Evolutionary conservation across 2,113 vertebrate genomes (phyloP).

Genomic region (Zosterops hypoxanthus): DNA sequence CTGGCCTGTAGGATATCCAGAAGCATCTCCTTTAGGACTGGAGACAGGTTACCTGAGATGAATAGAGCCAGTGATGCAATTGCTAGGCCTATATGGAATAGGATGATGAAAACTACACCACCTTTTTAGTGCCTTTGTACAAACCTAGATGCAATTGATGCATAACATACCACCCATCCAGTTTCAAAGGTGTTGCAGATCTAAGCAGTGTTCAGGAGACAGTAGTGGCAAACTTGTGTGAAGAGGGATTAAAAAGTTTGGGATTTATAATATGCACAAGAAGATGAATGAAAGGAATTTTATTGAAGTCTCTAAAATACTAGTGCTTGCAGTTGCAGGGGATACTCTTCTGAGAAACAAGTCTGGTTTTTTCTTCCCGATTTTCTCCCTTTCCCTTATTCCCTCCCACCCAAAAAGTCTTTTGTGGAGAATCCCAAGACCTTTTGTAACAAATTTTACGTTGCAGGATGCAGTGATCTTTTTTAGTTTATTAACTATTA

Average conservation of each 20-base stretch:
- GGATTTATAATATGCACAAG: neutral
- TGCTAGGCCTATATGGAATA: neutral
- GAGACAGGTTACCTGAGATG: neutral
- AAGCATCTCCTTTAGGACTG: neutral
- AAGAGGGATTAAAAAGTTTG: neutral
- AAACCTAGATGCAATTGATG: neutral
- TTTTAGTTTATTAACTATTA: neutral
- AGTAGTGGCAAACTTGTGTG: neutral
- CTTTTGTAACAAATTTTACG: neutral
- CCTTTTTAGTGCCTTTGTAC: neutral
- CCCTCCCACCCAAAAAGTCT: neutral
- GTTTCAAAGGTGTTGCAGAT: neutral
- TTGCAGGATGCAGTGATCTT: neutral
- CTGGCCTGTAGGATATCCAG: neutral
- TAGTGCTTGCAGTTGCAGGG: neutral
- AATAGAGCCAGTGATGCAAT: neutral
- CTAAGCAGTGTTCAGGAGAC: neutral
- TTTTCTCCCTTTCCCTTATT: neutral
- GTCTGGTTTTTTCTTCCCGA: neutral
- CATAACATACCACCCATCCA: neutral
- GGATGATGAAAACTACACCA: neutral
- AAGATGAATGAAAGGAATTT: neutral
- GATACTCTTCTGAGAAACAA: neutral
- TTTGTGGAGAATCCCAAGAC: neutral
- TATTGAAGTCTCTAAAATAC: neutral